phyloP scores from a whole-genome alignment of 2,888 invertebrate species.

The Drosophila prolongata region DNA sequence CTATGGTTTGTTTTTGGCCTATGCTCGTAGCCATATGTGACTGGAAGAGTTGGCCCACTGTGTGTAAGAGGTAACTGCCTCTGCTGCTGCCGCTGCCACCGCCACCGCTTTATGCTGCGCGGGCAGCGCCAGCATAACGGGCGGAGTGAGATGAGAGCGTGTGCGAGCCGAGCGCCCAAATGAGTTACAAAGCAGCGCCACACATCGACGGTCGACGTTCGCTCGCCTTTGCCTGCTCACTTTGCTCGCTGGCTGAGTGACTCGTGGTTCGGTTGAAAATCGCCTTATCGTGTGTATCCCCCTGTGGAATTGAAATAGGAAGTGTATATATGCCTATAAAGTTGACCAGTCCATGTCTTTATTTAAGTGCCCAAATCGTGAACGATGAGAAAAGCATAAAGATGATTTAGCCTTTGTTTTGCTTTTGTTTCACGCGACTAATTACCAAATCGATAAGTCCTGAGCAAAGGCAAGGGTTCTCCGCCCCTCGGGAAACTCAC shows the following conservation, averaged over 20 bases:
- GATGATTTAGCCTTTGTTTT: constrained; percentile 10
- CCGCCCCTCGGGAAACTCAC: constrained; percentile 47
- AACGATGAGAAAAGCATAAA: constrained; percentile 14
- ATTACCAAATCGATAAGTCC: constrained; percentile 66
- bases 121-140: constrained; percentile 35
- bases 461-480: constrained; percentile 26
- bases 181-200: constrained; percentile 71
- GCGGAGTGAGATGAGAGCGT: constrained; percentile 42
- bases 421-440: constrained; percentile 4
- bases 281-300: constrained; percentile 39
- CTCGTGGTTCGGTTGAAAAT: constrained; percentile 43
- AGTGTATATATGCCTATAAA: neutral
- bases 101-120: constrained; percentile 41
- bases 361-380: constrained; percentile 16
- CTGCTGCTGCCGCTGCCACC: constrained; percentile 36
- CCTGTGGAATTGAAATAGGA: constrained; percentile 16
- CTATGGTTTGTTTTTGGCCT: constrained; percentile 37
- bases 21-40: constrained; percentile 30
- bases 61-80: constrained; percentile 13
- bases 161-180: constrained; percentile 39
- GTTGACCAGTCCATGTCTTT: neutral
- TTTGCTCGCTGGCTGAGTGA: constrained; percentile 30
- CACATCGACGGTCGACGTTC: constrained; percentile 67
- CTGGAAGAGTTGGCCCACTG: constrained; percentile 44
- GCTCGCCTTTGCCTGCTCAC: constrained; percentile 9